Conservation (phyloP, 2,888 invertebrate species). For the Drosophila infuscata region DNA sequence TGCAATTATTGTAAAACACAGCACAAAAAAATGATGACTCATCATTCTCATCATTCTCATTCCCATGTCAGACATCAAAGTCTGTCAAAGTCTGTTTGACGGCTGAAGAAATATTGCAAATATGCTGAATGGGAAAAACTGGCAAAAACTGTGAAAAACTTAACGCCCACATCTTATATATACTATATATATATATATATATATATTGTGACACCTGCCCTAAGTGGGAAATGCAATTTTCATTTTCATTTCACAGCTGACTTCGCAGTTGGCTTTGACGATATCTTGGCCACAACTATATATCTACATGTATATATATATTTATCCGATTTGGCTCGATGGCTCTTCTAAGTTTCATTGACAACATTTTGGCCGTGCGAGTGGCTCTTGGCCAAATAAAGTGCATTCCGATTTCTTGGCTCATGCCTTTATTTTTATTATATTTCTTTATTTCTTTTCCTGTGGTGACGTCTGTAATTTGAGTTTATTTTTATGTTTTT, state of each 20-base stretch:
- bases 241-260: conserved; percentile 42
- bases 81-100: conserved; percentile 7
- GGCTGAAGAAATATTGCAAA: conserved; percentile 40
- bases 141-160: background rate
- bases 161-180: background rate
- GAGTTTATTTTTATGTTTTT: conserved; percentile 47
- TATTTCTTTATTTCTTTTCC: background rate
- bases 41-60: conserved; percentile 4
- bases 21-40: conserved; percentile 29
- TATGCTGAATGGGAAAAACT: conserved; percentile 4
- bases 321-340: conserved; percentile 21
- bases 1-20: conserved; percentile 31
- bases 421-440: conserved; percentile 5
- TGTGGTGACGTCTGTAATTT: conserved; percentile 65
- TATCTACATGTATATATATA: background rate
- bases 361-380: conserved; percentile 34
- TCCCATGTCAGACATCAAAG: background rate
- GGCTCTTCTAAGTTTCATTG: conserved; percentile 45
- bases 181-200: background rate
- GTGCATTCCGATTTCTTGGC: conserved; percentile 56
- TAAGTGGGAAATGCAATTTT: conserved; percentile 38
- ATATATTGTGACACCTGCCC: conserved; percentile 28
- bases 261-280: conserved; percentile 20
- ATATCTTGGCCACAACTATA: background rate
- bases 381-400: conserved; percentile 32